Base-by-base conservation (phyloP, 2,113 vertebrate genomes). In the Poecile atricapillus region DNA sequence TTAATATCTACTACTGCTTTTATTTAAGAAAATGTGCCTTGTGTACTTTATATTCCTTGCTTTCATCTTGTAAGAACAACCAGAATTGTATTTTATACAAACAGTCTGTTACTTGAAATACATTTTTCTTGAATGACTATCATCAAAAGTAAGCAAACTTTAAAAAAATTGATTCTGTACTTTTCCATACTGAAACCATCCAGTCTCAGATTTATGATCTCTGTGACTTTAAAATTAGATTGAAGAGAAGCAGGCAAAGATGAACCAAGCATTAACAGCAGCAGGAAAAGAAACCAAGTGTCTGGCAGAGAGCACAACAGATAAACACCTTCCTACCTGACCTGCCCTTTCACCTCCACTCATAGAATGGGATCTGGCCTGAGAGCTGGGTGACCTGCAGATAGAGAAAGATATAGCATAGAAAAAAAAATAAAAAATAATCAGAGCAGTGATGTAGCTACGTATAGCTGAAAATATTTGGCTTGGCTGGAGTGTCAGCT, bases 401-500 rank as follows among this genome's bases (percentile, higher is more conserved):
- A 55, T 85, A 70, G 3, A 62, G 67, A 80, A 79, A 74, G 59
- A 67, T 39, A 39, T 24, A 67, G 35, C 11, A 50, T 30, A 43
- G 20, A 5, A 18, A 53, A 76, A 43, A 22, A 33, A 39, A 22
- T 33, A n/a, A 67, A 35, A 3, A 64, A 55, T 18, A 55, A 65
- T 58, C 71, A 83, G 55, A 63, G 52, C 55, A 89, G 79, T 2
- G 0, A 74, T 56, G 60, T 81, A 89, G 56, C 79, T 92, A 39
- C 39, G 44, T 84, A 71, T 9, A 64, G 60, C 65, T 62, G 75
- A 84, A 92, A 91, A 93, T 94, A 67, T 94, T 97, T 96, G 62
- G 50, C 91, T 97, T 96, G 75, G 93, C 96, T 78, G 25, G 46
- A 73, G 68, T 37, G 76, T 85, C 94, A 58, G 46, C 75, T 90